These are phyloP conservation scores for Halcyon senegalensis DNA, from an alignment of 2,113 vertebrate genomes.

Conservation along the genomic window DNA sequence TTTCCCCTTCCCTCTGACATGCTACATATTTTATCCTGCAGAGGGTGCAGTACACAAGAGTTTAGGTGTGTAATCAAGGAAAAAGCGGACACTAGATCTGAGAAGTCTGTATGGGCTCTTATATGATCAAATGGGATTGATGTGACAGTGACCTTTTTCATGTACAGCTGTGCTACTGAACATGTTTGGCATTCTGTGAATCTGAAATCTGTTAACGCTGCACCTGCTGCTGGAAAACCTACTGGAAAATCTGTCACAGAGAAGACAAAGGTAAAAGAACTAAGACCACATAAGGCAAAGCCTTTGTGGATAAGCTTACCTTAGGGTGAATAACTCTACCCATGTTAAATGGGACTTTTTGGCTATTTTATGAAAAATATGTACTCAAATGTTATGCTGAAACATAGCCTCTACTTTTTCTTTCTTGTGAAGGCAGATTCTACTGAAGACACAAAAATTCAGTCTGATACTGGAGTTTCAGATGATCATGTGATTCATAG, in stretches of 20 bases:
- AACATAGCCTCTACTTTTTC: background rate
- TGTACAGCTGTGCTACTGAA: background rate
- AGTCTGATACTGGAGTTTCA: background rate
- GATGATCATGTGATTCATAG: background rate
- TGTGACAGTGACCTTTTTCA: background rate
- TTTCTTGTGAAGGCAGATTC: background rate
- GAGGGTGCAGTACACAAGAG: background rate
- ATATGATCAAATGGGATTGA: background rate
- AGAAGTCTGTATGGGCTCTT: rapidly evolving
- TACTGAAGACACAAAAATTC: background rate
- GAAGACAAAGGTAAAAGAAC: background rate
- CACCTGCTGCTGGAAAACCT: background rate
- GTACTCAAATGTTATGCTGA: background rate
- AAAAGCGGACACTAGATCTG: background rate
- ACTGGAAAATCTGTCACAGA: background rate
- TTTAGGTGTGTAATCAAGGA: background rate
- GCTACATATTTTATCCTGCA: background rate
- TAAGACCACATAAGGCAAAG: background rate
- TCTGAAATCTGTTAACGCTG: background rate
- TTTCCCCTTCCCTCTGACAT: rapidly evolving
- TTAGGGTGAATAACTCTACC: background rate
- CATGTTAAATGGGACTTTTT: background rate
- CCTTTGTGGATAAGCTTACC: background rate
- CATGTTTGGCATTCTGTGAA: background rate
- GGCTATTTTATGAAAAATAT: background rate